phyloP scores from a whole-genome alignment of 2,113 vertebrate genomes.

The Ailurus styani region DNA sequence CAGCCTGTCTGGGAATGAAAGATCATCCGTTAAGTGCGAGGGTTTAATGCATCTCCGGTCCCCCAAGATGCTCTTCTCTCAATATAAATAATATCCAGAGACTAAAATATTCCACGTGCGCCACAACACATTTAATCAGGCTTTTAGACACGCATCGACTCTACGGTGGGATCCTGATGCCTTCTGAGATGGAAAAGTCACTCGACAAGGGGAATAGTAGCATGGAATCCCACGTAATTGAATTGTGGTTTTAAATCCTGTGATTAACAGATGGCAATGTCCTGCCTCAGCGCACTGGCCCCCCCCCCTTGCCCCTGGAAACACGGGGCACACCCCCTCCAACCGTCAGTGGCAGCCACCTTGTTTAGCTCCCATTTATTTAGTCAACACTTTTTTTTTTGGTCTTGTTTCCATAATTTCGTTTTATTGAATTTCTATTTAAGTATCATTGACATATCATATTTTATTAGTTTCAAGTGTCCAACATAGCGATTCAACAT shows the following conservation, averaged over 20 bases:
- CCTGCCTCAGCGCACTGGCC: background rate
- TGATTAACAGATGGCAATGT: constrained; percentile 15
- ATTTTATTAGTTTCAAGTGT: background rate
- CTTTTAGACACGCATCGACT: background rate
- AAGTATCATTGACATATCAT: background rate
- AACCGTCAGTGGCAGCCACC: background rate
- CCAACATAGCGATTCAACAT: background rate
- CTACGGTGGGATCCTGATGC: background rate
- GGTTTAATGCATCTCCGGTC: background rate
- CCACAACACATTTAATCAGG: constrained; percentile 14
- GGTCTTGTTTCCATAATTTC: background rate
- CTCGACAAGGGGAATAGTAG: background rate
- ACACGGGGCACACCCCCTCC: background rate
- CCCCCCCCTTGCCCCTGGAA: background rate
- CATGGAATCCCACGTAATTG: background rate
- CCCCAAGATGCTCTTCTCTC: background rate
- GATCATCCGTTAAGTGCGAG: background rate
- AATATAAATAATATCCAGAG: constrained; percentile 40
- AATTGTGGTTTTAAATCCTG: constrained; percentile 24
- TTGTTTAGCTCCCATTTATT: background rate
- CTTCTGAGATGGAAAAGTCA: constrained; percentile 30
- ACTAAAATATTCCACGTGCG: background rate
- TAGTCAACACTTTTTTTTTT: background rate
- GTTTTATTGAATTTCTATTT: background rate
- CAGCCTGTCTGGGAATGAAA: background rate